Evolutionary conservation across 1,140 invertebrate genomes (phyloP).

Genomic region (Brevipalpus yothersi): DNA sequence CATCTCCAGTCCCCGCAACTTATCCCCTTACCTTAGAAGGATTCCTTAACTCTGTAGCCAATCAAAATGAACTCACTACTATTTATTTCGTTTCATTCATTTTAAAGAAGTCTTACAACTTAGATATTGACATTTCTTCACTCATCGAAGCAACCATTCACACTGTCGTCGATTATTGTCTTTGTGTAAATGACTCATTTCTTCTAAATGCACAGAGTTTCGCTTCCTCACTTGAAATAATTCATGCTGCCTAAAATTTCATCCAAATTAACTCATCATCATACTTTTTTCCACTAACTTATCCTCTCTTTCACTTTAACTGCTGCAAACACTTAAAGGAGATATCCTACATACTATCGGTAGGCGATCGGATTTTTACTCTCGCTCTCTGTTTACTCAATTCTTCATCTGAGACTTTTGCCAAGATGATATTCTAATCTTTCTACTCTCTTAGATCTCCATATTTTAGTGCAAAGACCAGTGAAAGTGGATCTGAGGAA

Average conservation of each 20-base stretch:
- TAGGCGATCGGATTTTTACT: background rate
- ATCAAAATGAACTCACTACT: too few relatives aligned
- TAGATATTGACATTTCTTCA: too few relatives aligned
- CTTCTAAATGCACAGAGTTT: too few relatives aligned
- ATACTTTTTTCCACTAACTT: background rate
- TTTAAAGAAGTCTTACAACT: too few relatives aligned
- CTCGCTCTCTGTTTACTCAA: background rate
- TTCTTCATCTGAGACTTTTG: background rate
- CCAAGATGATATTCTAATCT: background rate
- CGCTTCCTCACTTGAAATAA: too few relatives aligned
- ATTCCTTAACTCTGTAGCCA: too few relatives aligned
- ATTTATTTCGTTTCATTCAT: too few relatives aligned
- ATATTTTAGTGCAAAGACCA: background rate
- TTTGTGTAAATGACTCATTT: too few relatives aligned
- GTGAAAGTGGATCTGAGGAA: background rate
- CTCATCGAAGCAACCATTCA: too few relatives aligned
- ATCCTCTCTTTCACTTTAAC: background rate
- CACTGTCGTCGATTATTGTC: too few relatives aligned
- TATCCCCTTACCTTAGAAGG: too few relatives aligned
- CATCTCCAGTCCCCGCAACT: too few relatives aligned
- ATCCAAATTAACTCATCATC: background rate
- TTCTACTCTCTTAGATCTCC: constrained; percentile 1
- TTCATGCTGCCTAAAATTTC: background rate
- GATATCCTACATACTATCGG: constrained; percentile 5
- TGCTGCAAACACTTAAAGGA: background rate